These are phyloP conservation scores for Threskiornis aethiopicus DNA, from an alignment of 2,797 vertebrate species.

Conservation along the genomic window DNA sequence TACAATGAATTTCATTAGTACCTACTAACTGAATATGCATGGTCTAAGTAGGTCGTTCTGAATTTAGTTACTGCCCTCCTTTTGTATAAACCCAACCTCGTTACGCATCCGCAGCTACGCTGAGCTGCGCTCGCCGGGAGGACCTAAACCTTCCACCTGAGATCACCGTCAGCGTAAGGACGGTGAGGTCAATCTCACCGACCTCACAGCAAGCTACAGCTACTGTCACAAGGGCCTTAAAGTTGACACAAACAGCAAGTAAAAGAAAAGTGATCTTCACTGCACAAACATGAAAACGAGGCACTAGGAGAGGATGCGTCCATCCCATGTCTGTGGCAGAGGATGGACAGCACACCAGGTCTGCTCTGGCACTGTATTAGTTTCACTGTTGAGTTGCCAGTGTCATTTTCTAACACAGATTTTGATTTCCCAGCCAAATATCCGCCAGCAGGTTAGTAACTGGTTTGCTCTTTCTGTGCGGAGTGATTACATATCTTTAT, in stretches of 20 bases:
- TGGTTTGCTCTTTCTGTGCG: neutral
- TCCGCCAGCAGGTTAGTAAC: neutral
- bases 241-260: neutral
- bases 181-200: neutral
- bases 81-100: neutral
- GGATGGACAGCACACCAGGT: neutral
- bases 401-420: neutral
- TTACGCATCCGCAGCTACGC: neutral
- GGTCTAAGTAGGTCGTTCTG: constrained; percentile 40
- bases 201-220: neutral
- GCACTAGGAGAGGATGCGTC: neutral
- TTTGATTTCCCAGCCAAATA: neutral
- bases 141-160: neutral
- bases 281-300: neutral
- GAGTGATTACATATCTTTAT: neutral
- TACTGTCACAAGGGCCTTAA: neutral
- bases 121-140: neutral
- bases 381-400: neutral
- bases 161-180: fast-evolving
- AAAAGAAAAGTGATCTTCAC: neutral
- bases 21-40: neutral
- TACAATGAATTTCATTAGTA: constrained; percentile 22
- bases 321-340: neutral
- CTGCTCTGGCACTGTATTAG: neutral
- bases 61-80: constrained; percentile 57